Conservation (phyloP, 2,888 invertebrate genomes). For the Leptopilina drosophilae region DNA sequence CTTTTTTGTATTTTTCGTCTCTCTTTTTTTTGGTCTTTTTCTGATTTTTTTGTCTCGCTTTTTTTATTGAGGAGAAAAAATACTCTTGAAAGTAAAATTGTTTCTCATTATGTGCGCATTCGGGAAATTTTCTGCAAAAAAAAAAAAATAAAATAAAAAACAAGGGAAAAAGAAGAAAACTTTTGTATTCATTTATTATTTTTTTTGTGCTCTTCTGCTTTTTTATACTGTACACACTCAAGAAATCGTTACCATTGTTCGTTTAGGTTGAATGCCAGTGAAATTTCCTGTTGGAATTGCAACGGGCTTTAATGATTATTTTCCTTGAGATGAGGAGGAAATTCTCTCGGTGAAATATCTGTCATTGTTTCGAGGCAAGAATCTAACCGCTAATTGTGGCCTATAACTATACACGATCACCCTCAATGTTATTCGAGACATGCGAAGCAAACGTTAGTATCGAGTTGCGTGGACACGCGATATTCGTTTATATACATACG, state of each 20-base stretch:
- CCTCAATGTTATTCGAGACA: slow-evolving; percentile 46
- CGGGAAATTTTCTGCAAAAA: not conserved
- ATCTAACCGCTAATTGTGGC: slow-evolving; percentile 51
- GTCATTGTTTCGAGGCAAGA: slow-evolving; percentile 47
- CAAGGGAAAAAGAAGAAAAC: too few relatives aligned
- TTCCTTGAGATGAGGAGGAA: slow-evolving; percentile 3
- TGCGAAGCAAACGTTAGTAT: slow-evolving; percentile 54
- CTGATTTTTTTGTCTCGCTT: not conserved
- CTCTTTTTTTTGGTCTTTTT: not conserved
- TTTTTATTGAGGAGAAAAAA: not conserved
- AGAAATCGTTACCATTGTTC: not conserved
- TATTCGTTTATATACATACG: slow-evolving; percentile 48
- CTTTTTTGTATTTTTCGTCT: too few relatives aligned
- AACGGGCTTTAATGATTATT: too few relatives aligned
- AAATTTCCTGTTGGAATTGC: too few relatives aligned
- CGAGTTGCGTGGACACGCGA: slow-evolving; percentile 53
- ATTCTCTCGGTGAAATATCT: slow-evolving; percentile 46
- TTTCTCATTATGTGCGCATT: not conserved
- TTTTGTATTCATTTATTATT: not conserved
- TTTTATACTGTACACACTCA: not conserved
- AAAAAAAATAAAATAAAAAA: not conserved
- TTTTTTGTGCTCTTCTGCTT: not conserved
- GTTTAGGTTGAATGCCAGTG: too few relatives aligned
- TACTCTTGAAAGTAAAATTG: not conserved
- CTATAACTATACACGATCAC: slow-evolving; percentile 28